Percentiles rank a stretch among this genome's conserved stretches.
phyloP scores from a whole-genome alignment of 2,888 invertebrate species.

The Pristionchus fissidentatus region DNA sequence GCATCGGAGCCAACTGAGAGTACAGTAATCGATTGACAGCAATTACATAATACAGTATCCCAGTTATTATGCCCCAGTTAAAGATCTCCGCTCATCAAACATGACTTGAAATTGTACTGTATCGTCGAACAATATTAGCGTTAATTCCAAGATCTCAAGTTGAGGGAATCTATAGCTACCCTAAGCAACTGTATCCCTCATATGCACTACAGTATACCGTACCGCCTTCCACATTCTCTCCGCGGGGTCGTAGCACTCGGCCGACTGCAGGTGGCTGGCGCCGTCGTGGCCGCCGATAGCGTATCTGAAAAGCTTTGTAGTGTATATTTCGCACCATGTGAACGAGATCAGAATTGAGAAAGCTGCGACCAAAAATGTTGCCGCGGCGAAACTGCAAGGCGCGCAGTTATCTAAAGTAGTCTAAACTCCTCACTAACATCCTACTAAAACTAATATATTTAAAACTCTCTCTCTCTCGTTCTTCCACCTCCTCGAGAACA shows the following conservation, averaged over 20 bases:
- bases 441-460: no score
- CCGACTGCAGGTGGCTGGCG: constrained; percentile 77
- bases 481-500: no score
- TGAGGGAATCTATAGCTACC: not conserved
- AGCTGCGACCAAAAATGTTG: no score
- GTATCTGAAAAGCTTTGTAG: no score
- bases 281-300: constrained; percentile 80
- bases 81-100: not conserved
- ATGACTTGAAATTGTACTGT: no score
- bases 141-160: no score
- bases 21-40: not conserved
- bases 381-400: no score
- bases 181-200: not conserved
- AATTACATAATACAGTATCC: not conserved
- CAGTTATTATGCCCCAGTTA: not conserved
- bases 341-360: no score
- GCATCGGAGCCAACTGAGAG: constrained; percentile 76
- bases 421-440: no score
- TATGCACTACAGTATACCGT: not conserved
- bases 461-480: no score
- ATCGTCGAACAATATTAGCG: not conserved
- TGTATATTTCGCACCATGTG: no score
- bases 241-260: constrained; percentile 77
- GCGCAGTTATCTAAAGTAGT: no score
- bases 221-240: constrained; percentile 77